Evolutionary conservation across 1,140 invertebrate species (phyloP).

Genomic region (Cepaea nemoralis): DNA sequence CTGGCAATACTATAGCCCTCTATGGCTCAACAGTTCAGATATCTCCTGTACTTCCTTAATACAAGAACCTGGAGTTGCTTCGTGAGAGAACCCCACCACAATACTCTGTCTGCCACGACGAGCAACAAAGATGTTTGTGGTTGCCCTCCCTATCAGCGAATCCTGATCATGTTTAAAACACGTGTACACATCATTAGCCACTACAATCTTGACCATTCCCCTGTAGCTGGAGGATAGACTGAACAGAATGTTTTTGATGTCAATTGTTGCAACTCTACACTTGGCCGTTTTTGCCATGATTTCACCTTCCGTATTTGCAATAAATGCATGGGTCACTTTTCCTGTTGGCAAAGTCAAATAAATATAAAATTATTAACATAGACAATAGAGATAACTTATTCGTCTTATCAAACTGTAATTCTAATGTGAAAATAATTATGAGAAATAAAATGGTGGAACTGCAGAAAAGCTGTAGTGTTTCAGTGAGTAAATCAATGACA

Average conservation of each 20-base stretch:
- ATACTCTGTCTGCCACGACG: not conserved
- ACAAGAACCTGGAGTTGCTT: constrained; percentile 4
- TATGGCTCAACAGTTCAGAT: not conserved
- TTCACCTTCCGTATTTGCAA: not conserved
- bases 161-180: constrained; percentile 14
- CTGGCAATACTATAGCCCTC: not conserved
- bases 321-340: constrained; percentile 1
- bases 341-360: not conserved
- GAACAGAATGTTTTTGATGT: not conserved
- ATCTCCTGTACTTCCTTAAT: constrained; percentile 21
- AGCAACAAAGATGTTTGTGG: not conserved
- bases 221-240: not conserved
- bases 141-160: constrained; percentile 3
- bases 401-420: not conserved
- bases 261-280: not conserved
- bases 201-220: not conserved
- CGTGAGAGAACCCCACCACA: constrained; percentile 5
- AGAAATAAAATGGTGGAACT: no score
- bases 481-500: no score
- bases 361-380: no score
- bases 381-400: not conserved
- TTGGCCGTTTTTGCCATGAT: not conserved
- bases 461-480: no score
- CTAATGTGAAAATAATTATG: no score
- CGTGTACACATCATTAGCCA: not conserved